Evolutionary conservation across 2,113 vertebrate genomes (phyloP), one percentile per base, ranked within the genome.

Genomic region (Megaleporinus macrocephalus): DNA sequence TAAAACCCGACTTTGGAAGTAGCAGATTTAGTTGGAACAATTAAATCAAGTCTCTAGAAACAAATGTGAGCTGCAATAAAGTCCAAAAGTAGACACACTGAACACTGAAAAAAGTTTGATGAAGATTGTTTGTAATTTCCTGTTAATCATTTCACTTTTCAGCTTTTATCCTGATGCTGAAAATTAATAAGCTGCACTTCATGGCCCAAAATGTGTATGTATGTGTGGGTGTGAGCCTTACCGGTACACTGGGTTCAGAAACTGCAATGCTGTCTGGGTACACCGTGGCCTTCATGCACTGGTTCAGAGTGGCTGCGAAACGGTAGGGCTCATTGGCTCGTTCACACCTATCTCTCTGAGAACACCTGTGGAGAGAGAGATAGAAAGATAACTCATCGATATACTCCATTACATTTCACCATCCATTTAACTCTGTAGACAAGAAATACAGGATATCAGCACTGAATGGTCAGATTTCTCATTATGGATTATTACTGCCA

Each of bases 191-290:
- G 5, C 41, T 44, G 41, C 41, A 7, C 41, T 44, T 44, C 4
- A 51, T 51, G 49, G 1, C 49, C 4, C 13, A 3, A 51, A 55
- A 51, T 51, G 49, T 83, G 79, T 78, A 74, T 59, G 63, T 78
- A 72, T 57, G 44, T 15, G 76, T 2, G 85, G 88, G 86, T 85
- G 87, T 26, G 77, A 85, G 3, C 87, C 92, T 90, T 88, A 99
- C 97, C 89, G 93, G 91, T 69, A 95, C 92, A 85, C 95, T 97
- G 89, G 97, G 96, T 84, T 98, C 94, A 0, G 97, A 99, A 86
- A 98, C 98, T 0, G 97, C 97, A 51, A 99, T 97, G 94, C 98
- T 99, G 92, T 95, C 95, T 36, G 98, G 98, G 70, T 95, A 95
- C 72, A 98, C 95, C 0, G 88, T 90, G 83, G 97, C 89, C 76